Conservation (phyloP, 2,797 vertebrate genomes). For the Melanotaenia boesemani region DNA sequence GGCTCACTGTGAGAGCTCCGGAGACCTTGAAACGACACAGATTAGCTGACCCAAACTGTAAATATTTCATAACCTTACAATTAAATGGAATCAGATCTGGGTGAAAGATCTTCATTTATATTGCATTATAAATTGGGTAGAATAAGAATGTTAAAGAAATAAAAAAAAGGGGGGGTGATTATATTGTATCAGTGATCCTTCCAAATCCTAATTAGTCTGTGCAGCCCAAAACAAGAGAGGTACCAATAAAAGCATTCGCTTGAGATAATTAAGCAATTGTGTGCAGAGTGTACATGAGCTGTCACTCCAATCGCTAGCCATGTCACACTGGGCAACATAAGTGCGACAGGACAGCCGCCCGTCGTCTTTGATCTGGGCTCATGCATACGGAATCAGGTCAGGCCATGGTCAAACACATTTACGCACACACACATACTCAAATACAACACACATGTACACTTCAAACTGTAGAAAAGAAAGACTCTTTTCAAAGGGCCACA, state of each 20-base stretch:
- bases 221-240: conserved; percentile 78
- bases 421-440: conserved; percentile 55
- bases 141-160: neutral
- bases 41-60: conserved; percentile 63
- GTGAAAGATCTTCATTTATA: conserved; percentile 69
- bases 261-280: conserved; percentile 91
- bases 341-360: conserved; percentile 82
- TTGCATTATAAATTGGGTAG: conserved; percentile 46
- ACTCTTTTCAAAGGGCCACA: conserved; percentile 63
- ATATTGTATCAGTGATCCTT: conserved; percentile 45
- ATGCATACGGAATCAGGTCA: conserved; percentile 85
- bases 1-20: conserved; percentile 60
- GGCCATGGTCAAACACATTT: conserved; percentile 74
- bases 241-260: conserved; percentile 86
- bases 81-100: conserved; percentile 78
- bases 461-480: conserved; percentile 50
- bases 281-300: conserved; percentile 86
- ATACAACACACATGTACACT: conserved; percentile 39
- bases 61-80: conserved; percentile 81
- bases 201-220: conserved; percentile 68
- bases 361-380: conserved; percentile 87
- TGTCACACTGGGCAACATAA: conserved; percentile 76
- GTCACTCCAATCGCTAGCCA: conserved; percentile 84
- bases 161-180: conserved; percentile 13
- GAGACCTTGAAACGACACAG: conserved; percentile 68